phyloP scores from a whole-genome alignment of 1,140 invertebrate species.

The Drosophila nigrodunni region DNA sequence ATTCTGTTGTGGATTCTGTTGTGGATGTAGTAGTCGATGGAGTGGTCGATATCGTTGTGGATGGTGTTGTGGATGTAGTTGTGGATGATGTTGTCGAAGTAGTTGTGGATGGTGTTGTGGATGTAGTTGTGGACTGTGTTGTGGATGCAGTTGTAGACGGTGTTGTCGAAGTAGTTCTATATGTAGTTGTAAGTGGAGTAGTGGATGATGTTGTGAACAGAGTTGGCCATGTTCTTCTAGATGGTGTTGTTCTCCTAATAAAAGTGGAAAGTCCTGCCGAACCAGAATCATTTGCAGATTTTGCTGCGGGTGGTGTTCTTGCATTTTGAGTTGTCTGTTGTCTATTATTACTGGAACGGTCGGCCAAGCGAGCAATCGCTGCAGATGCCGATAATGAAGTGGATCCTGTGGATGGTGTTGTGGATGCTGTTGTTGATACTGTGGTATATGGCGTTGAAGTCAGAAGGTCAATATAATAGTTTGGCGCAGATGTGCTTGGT shows the following conservation, averaged over 20 bases:
- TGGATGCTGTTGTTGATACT: neutral
- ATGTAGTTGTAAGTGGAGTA: neutral
- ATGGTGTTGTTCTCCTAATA: neutral
- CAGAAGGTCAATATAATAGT: neutral
- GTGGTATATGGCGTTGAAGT: neutral
- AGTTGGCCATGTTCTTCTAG: neutral
- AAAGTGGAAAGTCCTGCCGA: neutral
- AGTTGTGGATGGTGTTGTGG: constrained; percentile 6
- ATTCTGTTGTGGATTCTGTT: neutral
- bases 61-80: neutral
- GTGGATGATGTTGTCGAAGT: constrained; percentile 1
- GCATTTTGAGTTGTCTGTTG: too few species aligned
- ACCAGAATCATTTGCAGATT: neutral
- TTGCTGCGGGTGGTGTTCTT: neutral
- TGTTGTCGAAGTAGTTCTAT: neutral
- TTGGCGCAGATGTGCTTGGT: neutral
- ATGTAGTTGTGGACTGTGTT: neutral
- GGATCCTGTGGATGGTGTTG: neutral
- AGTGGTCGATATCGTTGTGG: neutral
- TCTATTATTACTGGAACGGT: too few species aligned
- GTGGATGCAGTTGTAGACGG: neutral
- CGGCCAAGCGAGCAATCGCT: too few species aligned
- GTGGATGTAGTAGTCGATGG: neutral
- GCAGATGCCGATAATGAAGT: too few species aligned
- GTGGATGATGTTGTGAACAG: neutral